phyloP scores from a whole-genome alignment of 92 coral and sea anemone genomes.

The Pocillopora grandis region DNA sequence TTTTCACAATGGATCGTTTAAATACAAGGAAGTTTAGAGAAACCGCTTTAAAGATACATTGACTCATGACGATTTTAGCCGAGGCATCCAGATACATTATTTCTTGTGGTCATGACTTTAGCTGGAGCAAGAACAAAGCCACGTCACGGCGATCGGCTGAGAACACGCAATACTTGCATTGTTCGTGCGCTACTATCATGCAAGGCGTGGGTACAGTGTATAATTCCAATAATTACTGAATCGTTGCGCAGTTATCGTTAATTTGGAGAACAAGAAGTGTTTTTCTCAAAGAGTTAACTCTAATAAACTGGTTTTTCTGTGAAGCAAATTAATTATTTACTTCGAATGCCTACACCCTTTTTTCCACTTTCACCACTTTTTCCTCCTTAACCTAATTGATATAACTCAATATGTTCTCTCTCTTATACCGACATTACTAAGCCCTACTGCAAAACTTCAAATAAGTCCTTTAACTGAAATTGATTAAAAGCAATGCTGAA shows the following conservation, averaged over 20 bases:
- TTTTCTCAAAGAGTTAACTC: background rate
- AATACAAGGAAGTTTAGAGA: too few relatives aligned
- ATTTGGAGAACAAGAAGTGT: background rate
- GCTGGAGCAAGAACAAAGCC: background rate
- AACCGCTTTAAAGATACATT: too few relatives aligned
- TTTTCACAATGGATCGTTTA: too few relatives aligned
- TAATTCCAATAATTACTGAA: background rate
- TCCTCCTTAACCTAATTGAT: too few relatives aligned
- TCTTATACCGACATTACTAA: background rate
- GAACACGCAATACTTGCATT: slow-evolving; percentile 7
- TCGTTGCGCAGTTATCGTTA: background rate
- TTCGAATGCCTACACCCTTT: too few relatives aligned
- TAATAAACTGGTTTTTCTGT: too few relatives aligned
- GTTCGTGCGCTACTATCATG: slow-evolving; percentile 15
- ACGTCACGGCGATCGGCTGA: slow-evolving; percentile 19
- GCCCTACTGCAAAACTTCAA: background rate
- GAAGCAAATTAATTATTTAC: too few relatives aligned
- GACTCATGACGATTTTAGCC: too few relatives aligned
- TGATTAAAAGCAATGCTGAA: background rate
- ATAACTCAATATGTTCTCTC: too few relatives aligned
- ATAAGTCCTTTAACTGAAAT: background rate
- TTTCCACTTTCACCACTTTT: too few relatives aligned
- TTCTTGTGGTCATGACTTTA: too few relatives aligned
- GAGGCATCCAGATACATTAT: background rate
- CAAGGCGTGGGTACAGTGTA: background rate